Evolutionary conservation across 2,888 invertebrate genomes (phyloP).

Genomic region (Rhogogaster chlorosoma): DNA sequence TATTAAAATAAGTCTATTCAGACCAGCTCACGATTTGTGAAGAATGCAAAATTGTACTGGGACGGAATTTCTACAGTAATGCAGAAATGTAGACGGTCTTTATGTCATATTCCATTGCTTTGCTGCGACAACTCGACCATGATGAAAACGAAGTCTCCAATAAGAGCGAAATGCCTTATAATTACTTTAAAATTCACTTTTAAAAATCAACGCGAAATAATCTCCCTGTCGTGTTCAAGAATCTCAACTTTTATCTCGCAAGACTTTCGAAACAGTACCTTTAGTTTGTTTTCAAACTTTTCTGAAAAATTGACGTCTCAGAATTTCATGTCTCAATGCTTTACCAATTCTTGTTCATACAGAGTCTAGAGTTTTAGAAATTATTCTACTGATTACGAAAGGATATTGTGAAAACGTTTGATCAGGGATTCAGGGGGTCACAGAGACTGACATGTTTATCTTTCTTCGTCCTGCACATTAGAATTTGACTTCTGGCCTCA

Average conservation of each 20-base stretch:
- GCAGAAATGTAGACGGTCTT: not conserved
- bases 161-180: not conserved
- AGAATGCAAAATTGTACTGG: not conserved
- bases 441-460: not conserved
- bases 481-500: not conserved
- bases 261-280: not conserved
- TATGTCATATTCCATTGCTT: not conserved
- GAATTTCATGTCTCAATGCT: not conserved
- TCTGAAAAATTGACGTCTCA: not conserved
- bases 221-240: not conserved
- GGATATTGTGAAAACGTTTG: not conserved
- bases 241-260: not conserved
- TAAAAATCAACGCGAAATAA: not conserved
- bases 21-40: not conserved
- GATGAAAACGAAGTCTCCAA: not conserved
- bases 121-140: not conserved
- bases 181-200: not conserved
- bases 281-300: not conserved
- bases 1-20: not conserved
- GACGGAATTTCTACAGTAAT: slow-evolving; percentile 1
- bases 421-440: not conserved
- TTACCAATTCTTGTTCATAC: not conserved
- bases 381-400: not conserved
- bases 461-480: not conserved
- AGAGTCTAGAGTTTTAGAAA: not conserved